Evolutionary conservation across 2,888 invertebrate species (phyloP).

Genomic region (Buathra laborator): DNA sequence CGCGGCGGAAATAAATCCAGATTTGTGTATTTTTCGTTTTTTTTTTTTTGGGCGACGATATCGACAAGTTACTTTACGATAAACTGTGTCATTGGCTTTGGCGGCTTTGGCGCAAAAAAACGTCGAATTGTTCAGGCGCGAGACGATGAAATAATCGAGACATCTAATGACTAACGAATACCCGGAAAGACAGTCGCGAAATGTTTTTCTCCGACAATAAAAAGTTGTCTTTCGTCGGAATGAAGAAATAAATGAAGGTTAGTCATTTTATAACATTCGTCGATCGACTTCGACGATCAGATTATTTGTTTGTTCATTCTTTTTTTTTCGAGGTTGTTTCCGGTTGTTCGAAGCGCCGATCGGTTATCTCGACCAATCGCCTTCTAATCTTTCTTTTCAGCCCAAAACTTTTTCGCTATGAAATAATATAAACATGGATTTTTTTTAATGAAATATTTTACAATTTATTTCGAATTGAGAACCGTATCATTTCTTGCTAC

Average conservation of each 20-base stretch:
- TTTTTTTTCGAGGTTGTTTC: not conserved
- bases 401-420: not conserved
- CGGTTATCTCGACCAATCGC: not conserved
- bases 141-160: constrained; percentile 42
- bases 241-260: not conserved
- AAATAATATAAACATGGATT: no score
- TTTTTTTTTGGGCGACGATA: not conserved
- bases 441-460: not conserved
- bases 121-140: not conserved
- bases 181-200: constrained; percentile 8
- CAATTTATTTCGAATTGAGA: no score
- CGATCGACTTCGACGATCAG: not conserved
- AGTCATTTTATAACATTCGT: not conserved
- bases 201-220: constrained; percentile 11
- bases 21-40: not conserved
- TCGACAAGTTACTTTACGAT: not conserved
- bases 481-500: not conserved
- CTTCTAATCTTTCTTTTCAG: not conserved
- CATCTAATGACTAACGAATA: constrained; percentile 30
- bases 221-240: not conserved
- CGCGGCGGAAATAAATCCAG: not conserved
- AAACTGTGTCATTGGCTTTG: not conserved
- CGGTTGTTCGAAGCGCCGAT: not conserved
- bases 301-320: not conserved
- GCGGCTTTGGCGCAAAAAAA: not conserved